Evolutionary conservation across 2,113 vertebrate genomes (phyloP).

Genomic region (Sylvietta virens): DNA sequence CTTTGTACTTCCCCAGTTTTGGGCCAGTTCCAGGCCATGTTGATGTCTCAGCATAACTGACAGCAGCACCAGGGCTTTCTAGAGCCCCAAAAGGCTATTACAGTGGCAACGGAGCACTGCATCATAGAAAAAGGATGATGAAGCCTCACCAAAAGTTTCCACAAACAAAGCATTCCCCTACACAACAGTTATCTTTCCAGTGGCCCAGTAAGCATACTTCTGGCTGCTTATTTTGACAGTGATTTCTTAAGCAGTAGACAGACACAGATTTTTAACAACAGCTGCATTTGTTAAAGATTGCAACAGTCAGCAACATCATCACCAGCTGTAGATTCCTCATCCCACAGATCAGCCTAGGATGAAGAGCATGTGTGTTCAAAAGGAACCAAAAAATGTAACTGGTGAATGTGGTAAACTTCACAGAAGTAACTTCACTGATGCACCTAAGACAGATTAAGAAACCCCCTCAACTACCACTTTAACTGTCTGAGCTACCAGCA

Average conservation of each 20-base stretch:
- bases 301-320: background rate
- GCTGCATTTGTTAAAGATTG: background rate
- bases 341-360: background rate
- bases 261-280: background rate
- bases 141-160: slow-evolving; percentile 11
- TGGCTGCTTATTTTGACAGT: slow-evolving; percentile 21
- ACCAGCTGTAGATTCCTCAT: background rate
- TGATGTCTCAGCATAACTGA: slow-evolving; percentile 33
- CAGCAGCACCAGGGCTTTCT: slow-evolving; percentile 39
- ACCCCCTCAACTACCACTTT: background rate
- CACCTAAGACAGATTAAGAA: background rate
- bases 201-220: background rate
- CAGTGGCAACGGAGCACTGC: slow-evolving; percentile 7
- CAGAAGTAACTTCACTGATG: background rate
- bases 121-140: background rate
- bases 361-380: background rate
- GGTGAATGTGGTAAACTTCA: background rate
- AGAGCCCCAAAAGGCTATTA: slow-evolving; percentile 15
- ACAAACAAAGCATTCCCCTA: background rate
- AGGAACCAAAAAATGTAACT: background rate
- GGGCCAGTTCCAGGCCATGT: background rate
- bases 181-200: background rate
- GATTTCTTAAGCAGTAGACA: slow-evolving; percentile 19
- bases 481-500: background rate
- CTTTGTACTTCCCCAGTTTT: background rate